Conservation (phyloP, 2,888 invertebrate species). For the Nemurella pictetii region DNA sequence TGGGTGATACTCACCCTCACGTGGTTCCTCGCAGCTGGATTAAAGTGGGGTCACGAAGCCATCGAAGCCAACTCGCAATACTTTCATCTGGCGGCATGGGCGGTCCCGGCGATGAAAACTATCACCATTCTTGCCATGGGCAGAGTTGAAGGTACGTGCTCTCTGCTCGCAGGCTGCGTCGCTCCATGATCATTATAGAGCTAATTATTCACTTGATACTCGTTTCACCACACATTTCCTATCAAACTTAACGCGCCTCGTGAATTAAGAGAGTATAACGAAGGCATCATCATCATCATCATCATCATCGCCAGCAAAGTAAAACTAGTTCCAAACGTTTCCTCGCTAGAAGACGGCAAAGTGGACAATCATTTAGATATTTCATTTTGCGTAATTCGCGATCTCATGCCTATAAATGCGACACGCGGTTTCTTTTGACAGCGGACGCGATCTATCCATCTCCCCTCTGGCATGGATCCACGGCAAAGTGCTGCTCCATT, state of each 20-base stretch:
- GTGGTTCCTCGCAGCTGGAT: slow-evolving; percentile 94
- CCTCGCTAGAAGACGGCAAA: neutral
- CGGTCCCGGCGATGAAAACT: slow-evolving; percentile 92
- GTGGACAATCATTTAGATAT: neutral
- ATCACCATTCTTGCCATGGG: slow-evolving; percentile 94
- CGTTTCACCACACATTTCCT: slow-evolving; percentile 1
- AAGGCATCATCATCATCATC: neutral
- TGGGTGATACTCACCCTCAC: slow-evolving; percentile 96
- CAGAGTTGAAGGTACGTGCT: slow-evolving; percentile 84
- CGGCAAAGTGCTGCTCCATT: neutral
- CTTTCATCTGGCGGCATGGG: slow-evolving; percentile 98
- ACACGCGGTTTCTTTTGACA: neutral
- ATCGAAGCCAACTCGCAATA: slow-evolving; percentile 97
- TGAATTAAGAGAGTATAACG: neutral
- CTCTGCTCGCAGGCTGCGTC: too few species aligned
- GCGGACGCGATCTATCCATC: neutral
- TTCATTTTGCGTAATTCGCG: neutral
- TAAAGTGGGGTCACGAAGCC: slow-evolving; percentile 98
- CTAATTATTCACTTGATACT: neutral
- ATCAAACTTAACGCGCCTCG: neutral
- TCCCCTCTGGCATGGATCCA: neutral
- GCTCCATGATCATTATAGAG: neutral
- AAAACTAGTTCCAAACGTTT: neutral
- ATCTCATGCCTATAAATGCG: neutral
- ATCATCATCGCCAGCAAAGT: neutral